These are phyloP conservation scores for Drosophila oshimai DNA, from an alignment of 1,140 invertebrate species.

Conservation along the genomic window DNA sequence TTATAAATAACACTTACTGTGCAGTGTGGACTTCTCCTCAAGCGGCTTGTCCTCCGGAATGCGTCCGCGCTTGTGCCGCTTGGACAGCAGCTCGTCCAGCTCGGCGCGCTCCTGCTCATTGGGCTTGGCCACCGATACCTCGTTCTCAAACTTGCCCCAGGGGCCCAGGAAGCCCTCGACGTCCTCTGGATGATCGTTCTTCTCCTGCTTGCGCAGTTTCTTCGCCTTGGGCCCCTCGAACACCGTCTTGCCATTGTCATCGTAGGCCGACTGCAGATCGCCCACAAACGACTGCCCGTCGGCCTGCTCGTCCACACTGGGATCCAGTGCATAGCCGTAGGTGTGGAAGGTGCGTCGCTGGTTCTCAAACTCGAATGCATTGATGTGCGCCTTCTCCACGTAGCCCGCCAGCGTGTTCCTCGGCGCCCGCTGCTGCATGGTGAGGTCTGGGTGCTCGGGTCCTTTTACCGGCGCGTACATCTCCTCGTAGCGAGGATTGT, in stretches of 20 bases:
- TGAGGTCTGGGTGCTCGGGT: constrained; percentile 95
- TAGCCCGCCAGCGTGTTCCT: constrained; percentile 97
- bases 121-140: constrained; percentile 93
- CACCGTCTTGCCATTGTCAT: constrained; percentile 90
- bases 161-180: constrained; percentile 98
- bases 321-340: constrained; percentile 98
- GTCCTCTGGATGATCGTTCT: constrained; percentile 95
- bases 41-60: constrained; percentile 93
- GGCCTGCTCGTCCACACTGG: constrained; percentile 89
- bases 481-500: constrained; percentile 98
- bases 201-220: constrained; percentile 95
- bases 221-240: constrained; percentile 92
- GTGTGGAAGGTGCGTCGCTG: constrained; percentile 97
- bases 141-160: constrained; percentile 97
- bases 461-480: constrained; percentile 96
- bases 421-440: constrained; percentile 91
- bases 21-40: constrained; percentile 97
- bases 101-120: constrained; percentile 95
- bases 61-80: constrained; percentile 92
- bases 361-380: constrained; percentile 99
- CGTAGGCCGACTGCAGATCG: constrained; percentile 85
- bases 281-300: constrained; percentile 88
- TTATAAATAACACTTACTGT: constrained; percentile 89
- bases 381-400: constrained; percentile 97
- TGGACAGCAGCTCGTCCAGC: constrained; percentile 96